Base-by-base conservation (phyloP, 2,113 vertebrate genomes). In the Oplegnathus fasciatus region DNA sequence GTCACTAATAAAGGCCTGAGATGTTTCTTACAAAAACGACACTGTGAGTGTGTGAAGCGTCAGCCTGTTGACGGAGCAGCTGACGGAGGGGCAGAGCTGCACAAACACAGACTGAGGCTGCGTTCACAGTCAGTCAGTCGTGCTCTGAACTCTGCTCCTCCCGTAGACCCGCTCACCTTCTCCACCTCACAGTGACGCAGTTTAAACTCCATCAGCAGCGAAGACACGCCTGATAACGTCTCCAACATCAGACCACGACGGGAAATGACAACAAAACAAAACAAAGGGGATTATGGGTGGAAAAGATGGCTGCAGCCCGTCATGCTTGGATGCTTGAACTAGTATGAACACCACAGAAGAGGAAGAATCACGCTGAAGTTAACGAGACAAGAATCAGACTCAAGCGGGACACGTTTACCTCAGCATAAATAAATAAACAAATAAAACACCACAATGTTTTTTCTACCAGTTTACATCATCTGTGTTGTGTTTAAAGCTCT, bases 11-110 rank as follows among this genome's bases (percentile, higher is more conserved):
- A 6, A n/a, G 20, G 22, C 7, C 20, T 15, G 60, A 32, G 69
- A 74, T 40, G 52, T 26, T 20, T 58, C 26, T 55, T 26, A 30
- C 60, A 64, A 65, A 64, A 52, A 44, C 22, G 5, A 80, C 70
- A 57, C 34, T n/a, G n/a, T n/a, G 34, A 37, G 6, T 3, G 61
- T 3, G 69, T 37, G 46, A 22, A 48, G 34, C 34, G 34, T n/a
- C n/a, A n/a, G n/a, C n/a, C n/a, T n/a, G n/a, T n/a, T n/a, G n/a
- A n/a, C n/a, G n/a, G n/a, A n/a, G n/a, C n/a, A n/a, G n/a, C 34
- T 37, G 34, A 37, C 3, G 34, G 34, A 37, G 34, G 34, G 34
- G 6, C n/a, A n/a, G n/a, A n/a, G n/a, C n/a, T n/a, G n/a, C n/a
- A n/a, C n/a, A n/a, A n/a, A n/a, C n/a, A n/a, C n/a, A n/a, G n/a